Evolutionary conservation across 2,888 invertebrate species (phyloP).

Genomic region (Tigriopus californicus): DNA sequence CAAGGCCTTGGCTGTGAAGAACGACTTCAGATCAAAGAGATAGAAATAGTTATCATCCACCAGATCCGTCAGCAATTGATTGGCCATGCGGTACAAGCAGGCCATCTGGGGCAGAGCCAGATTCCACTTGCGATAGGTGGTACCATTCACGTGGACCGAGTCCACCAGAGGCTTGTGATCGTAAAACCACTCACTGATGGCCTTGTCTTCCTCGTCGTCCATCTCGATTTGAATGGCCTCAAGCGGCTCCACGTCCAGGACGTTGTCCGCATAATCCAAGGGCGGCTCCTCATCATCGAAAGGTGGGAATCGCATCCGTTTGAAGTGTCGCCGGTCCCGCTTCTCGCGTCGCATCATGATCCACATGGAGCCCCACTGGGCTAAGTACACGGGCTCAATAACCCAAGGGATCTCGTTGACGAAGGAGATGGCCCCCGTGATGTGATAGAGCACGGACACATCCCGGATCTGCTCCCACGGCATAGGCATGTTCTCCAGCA

Average conservation of each 20-base stretch:
- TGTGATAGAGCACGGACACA: conserved; percentile 67
- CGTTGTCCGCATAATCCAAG: conserved; percentile 96
- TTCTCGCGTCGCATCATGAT: conserved; percentile 99
- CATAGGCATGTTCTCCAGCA: conserved; percentile 99
- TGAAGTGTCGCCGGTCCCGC: conserved; percentile 92
- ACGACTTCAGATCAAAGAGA: conserved; percentile 94
- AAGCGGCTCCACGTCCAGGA: conserved; percentile 92
- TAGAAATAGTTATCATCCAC: conserved; percentile 98
- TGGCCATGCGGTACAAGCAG: conserved; percentile 86
- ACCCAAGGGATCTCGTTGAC: conserved; percentile 99
- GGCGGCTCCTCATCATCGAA: conserved; percentile 99
- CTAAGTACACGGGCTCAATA: conserved; percentile 95
- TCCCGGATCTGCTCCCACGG: conserved; percentile 92
- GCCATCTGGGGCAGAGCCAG: conserved; percentile 91
- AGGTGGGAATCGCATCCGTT: conserved; percentile 97
- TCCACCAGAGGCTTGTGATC: conserved; percentile 86
- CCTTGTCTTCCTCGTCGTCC: conserved; percentile 78
- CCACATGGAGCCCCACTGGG: conserved; percentile 99
- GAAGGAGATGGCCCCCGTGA: conserved; percentile 98
- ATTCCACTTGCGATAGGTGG: conserved; percentile 93
- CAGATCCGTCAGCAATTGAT: conserved; percentile 89
- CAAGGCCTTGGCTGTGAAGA: conserved; percentile 96
- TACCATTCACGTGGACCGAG: conserved; percentile 69
- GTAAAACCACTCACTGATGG: conserved; percentile 80
- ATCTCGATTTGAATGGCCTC: conserved; percentile 98